These are phyloP conservation scores for Aptenodytes patagonicus DNA, from an alignment of 2,113 vertebrate species.

Conservation along the genomic window DNA sequence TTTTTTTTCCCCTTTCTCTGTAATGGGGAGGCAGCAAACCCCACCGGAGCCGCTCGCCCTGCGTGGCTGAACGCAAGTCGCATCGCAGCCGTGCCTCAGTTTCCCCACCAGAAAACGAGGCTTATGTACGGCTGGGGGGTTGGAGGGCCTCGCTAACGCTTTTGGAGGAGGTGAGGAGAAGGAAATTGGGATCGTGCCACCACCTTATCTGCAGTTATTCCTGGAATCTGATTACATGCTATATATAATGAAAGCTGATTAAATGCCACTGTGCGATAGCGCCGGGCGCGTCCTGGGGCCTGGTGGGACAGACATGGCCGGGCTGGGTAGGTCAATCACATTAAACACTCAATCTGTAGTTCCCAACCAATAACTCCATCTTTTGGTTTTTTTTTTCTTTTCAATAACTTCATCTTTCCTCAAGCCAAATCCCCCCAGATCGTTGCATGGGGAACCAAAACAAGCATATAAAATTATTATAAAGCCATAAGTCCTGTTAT, in stretches of 20 bases:
- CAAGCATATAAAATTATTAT: not conserved
- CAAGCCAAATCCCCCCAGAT: not conserved
- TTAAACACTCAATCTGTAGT: accelerated
- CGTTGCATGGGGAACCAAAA: not conserved
- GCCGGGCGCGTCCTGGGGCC: not conserved
- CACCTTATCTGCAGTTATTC: conserved; percentile 51
- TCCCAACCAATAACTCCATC: not conserved
- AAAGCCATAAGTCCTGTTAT: not conserved
- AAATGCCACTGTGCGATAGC: not conserved
- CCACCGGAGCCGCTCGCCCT: accelerated
- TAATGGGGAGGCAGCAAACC: accelerated
- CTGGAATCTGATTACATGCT: conserved; percentile 30
- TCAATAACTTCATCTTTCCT: not conserved
- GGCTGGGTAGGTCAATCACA: accelerated
- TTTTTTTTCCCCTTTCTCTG: not conserved
- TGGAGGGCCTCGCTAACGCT: not conserved
- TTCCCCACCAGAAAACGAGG: not conserved
- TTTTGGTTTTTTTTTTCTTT: not conserved
- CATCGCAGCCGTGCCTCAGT: not conserved
- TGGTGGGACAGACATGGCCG: not conserved
- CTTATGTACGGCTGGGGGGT: accelerated
- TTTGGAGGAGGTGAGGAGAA: not conserved
- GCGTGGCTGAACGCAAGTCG: accelerated
- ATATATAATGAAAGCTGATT: conserved; percentile 8
- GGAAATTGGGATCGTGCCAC: not conserved